These are phyloP conservation scores for Anomalospiza imberbis DNA, from an alignment of 2,797 vertebrate species.

Conservation along the genomic window DNA sequence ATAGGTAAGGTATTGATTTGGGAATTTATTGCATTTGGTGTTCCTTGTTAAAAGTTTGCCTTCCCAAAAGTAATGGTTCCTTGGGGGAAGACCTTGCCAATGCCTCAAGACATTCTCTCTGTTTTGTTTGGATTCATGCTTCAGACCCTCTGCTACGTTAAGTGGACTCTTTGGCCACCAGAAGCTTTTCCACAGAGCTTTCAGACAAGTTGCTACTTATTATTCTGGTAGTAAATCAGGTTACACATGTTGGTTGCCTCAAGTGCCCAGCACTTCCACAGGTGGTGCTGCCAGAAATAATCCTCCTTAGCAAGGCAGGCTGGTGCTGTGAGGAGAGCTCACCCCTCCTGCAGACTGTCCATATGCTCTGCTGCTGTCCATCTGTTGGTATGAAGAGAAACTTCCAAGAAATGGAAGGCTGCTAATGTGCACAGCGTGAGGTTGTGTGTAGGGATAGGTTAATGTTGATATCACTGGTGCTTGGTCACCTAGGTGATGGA, in stretches of 20 bases:
- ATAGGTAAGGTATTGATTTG: neutral
- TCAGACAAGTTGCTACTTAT: neutral
- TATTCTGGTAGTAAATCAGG: neutral
- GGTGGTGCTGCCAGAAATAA: neutral
- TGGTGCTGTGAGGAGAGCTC: neutral
- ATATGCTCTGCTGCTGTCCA: neutral
- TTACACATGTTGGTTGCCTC: neutral
- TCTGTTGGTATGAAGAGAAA: neutral
- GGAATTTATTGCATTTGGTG: neutral
- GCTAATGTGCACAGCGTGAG: neutral
- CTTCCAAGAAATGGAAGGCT: neutral
- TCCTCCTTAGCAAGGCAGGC: neutral
- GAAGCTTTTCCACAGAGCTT: neutral
- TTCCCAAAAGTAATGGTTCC: neutral
- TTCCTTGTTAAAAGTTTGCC: neutral
- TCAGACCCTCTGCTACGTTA: neutral
- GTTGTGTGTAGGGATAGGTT: neutral
- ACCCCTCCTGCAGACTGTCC: neutral
- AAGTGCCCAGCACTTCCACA: neutral
- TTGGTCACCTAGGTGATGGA: constrained; percentile 57
- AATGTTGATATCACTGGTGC: neutral
- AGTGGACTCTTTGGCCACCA: neutral
- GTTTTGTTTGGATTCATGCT: neutral
- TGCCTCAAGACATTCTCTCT: neutral
- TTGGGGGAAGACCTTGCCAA: neutral